Evolutionary conservation across 2,113 vertebrate genomes (phyloP).

Genomic region (Irena cyanogastra): DNA sequence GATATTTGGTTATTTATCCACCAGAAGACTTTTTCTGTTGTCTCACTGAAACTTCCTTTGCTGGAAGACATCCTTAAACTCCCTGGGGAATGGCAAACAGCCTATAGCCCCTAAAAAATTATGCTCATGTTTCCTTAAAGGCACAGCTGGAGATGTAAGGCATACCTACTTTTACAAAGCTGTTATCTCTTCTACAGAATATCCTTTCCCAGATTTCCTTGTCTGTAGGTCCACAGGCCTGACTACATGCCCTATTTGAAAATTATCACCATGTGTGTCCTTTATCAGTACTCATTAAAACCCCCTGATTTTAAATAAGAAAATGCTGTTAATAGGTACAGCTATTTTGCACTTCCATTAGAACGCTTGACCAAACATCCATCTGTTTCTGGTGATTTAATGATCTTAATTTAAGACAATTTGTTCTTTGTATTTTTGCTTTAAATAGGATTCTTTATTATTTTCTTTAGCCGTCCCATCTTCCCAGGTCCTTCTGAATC

Average conservation of each 20-base stretch:
- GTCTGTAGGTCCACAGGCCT: not conserved
- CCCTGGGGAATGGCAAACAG: not conserved
- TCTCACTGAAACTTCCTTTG: not conserved
- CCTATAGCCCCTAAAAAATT: fast-evolving
- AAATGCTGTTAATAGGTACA: not conserved
- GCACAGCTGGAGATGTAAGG: not conserved
- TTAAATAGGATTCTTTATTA: not conserved
- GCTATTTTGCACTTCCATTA: not conserved
- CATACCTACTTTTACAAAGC: not conserved
- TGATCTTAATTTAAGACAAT: not conserved
- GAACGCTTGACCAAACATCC: not conserved
- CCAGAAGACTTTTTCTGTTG: not conserved
- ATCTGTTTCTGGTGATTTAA: not conserved
- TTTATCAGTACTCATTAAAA: not conserved
- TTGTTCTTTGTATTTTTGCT: not conserved
- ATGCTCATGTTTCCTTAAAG: not conserved
- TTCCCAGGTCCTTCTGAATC: not conserved
- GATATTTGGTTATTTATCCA: not conserved
- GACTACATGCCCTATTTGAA: not conserved
- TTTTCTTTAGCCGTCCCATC: not conserved
- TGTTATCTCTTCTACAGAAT: not conserved
- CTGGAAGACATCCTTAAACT: not conserved
- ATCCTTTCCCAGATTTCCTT: not conserved
- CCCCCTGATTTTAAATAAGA: not conserved
- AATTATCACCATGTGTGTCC: not conserved